These are phyloP conservation scores for Ashinkailepas kermadecensis DNA, from an alignment of 2,888 invertebrate species.

Conservation along the genomic window DNA sequence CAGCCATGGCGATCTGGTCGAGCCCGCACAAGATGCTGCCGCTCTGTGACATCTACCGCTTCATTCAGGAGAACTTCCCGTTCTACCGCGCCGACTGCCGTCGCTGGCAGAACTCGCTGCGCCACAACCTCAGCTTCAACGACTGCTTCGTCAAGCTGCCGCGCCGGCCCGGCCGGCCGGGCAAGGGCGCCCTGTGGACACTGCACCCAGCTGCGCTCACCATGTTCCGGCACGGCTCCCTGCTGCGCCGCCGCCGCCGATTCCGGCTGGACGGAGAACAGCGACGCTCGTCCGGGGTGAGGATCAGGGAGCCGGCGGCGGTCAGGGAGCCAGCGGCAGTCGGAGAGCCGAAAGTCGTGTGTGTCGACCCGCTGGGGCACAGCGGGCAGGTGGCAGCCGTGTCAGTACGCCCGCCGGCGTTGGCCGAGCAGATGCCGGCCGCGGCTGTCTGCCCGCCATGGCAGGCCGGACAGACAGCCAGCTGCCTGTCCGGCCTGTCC, in stretches of 20 bases:
- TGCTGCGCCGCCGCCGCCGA: slow-evolving; percentile 66
- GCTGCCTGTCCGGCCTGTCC: too few relatives aligned
- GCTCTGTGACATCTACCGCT: slow-evolving; percentile 79
- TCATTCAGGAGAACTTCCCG: slow-evolving; percentile 84
- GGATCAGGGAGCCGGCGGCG: too few relatives aligned
- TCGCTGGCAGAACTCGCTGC: slow-evolving; percentile 62
- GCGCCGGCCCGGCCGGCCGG: slow-evolving; percentile 64
- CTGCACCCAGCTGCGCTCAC: slow-evolving; percentile 68
- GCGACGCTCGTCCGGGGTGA: too few relatives aligned
- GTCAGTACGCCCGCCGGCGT: too few relatives aligned
- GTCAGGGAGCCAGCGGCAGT: too few relatives aligned
- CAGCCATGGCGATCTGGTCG: slow-evolving; percentile 99
- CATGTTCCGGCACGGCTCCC: slow-evolving; percentile 83
- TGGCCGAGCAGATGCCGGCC: too few relatives aligned
- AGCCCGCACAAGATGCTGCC: slow-evolving; percentile 94
- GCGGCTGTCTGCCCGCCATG: too few relatives aligned
- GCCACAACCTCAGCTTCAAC: slow-evolving; percentile 94
- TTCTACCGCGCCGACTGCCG: slow-evolving; percentile 77
- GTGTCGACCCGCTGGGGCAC: too few relatives aligned
- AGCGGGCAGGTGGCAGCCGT: too few relatives aligned
- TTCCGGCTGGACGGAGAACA: slow-evolving; percentile 72
- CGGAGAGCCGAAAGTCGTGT: too few relatives aligned
- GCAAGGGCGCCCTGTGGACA: slow-evolving; percentile 76
- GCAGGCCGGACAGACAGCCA: too few relatives aligned
- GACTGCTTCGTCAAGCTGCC: slow-evolving; percentile 92